A percentile compares a stretch with the other conserved stretches of the same genome.
Conservation (phyloP, 2,797 vertebrate species). For the Pristis pectinata region DNA sequence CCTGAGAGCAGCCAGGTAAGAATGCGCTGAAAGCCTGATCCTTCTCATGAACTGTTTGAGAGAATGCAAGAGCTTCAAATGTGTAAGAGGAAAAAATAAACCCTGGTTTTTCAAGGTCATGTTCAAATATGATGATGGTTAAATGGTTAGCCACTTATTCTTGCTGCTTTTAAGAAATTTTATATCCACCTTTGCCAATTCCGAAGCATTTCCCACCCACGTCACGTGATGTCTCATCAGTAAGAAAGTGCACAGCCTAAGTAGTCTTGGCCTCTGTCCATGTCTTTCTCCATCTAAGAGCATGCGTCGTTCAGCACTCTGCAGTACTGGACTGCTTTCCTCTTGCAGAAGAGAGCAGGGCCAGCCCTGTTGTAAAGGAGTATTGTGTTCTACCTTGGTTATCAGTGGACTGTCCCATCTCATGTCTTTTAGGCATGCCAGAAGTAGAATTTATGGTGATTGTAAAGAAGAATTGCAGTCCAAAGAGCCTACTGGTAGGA, state of each 20-base stretch:
- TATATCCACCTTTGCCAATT: not conserved
- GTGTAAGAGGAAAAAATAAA: not conserved
- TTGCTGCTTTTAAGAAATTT: not conserved
- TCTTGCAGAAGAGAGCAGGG: not conserved
- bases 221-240: not conserved
- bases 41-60: not conserved
- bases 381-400: not conserved
- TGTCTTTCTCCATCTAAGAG: not conserved
- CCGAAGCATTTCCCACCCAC: not conserved
- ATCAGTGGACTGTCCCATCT: not conserved
- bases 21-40: not conserved
- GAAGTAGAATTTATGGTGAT: not conserved
- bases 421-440: not conserved
- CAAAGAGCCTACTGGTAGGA: not conserved
- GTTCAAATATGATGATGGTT: not conserved
- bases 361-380: not conserved
- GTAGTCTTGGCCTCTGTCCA: not conserved
- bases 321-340: not conserved
- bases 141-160: not conserved
- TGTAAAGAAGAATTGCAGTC: not conserved
- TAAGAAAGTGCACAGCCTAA: not conserved
- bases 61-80: not conserved
- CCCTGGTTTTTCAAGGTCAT: not conserved
- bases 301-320: not conserved
- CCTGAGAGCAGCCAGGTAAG: slow-evolving; percentile 91